These are phyloP conservation scores for Camponotus fellah DNA, from an alignment of 2,888 invertebrate genomes.

Conservation along the genomic window DNA sequence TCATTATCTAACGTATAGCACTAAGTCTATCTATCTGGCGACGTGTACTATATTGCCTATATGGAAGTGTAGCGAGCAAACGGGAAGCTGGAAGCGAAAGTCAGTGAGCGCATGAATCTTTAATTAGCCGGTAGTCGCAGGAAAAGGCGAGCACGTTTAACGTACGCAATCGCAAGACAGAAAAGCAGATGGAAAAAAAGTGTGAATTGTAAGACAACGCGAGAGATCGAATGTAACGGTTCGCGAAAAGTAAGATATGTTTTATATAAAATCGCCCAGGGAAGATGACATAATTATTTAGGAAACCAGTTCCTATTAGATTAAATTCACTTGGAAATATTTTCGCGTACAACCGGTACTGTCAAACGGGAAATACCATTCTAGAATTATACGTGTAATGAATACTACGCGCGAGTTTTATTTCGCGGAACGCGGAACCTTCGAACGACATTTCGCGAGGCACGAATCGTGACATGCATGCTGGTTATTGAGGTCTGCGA, in stretches of 20 bases:
- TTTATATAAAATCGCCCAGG: slow-evolving; percentile 33
- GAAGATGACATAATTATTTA: slow-evolving; percentile 57
- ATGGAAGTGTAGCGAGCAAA: slow-evolving; percentile 30
- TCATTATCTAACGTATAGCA: slow-evolving; percentile 43
- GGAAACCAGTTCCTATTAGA: slow-evolving; percentile 42
- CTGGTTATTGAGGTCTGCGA: slow-evolving; percentile 18
- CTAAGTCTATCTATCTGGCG: slow-evolving; percentile 41
- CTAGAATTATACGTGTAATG: not conserved
- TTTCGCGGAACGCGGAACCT: slow-evolving; percentile 35
- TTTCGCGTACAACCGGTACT: not conserved
- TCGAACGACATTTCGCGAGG: slow-evolving; percentile 16
- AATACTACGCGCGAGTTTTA: not conserved
- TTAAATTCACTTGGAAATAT: slow-evolving; percentile 45
- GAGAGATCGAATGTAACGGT: slow-evolving; percentile 51
- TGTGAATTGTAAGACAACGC: slow-evolving; percentile 54
- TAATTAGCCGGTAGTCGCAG: slow-evolving; percentile 58
- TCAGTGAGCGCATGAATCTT: slow-evolving; percentile 46
- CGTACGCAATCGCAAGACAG: slow-evolving; percentile 63
- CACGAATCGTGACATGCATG: slow-evolving; percentile 25
- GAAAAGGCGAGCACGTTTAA: slow-evolving; percentile 69
- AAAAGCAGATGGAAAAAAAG: slow-evolving; percentile 29
- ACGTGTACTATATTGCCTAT: slow-evolving; percentile 41
- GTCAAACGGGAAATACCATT: not conserved
- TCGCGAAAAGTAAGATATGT: slow-evolving; percentile 79
- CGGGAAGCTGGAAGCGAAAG: slow-evolving; percentile 59